These are phyloP conservation scores for Rhynchotus rufescens DNA, from an alignment of 2,797 vertebrate species.

Conservation along the genomic window DNA sequence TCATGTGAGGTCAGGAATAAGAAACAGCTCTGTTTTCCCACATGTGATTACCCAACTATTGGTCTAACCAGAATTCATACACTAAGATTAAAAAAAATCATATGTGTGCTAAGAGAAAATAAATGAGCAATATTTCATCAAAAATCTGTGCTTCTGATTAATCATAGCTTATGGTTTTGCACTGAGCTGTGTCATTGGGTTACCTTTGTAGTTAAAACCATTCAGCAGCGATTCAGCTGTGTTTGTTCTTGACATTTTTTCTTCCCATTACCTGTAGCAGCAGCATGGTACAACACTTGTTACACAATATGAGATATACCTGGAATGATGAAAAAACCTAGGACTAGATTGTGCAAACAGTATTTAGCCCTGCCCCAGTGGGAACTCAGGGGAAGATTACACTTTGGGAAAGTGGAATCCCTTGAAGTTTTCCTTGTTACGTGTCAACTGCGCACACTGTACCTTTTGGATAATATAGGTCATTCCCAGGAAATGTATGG, in stretches of 20 bases:
- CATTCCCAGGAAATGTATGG: neutral
- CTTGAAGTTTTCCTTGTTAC: neutral
- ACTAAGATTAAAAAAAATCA: neutral
- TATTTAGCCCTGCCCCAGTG: neutral
- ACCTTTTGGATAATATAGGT: neutral
- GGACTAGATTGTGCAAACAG: constrained; percentile 22
- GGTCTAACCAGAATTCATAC: neutral
- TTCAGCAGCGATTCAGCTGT: neutral
- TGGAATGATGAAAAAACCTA: constrained; percentile 1
- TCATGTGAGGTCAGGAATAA: neutral
- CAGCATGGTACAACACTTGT: neutral
- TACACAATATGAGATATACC: neutral
- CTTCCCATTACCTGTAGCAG: neutral
- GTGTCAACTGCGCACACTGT: neutral
- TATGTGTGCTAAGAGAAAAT: neutral
- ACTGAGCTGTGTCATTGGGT: neutral
- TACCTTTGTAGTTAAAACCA: neutral
- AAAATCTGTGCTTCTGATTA: neutral
- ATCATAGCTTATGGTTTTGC: neutral
- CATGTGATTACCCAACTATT: neutral
- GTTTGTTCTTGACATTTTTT: neutral
- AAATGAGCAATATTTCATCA: neutral
- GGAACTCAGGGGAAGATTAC: neutral
- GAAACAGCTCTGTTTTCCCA: neutral
- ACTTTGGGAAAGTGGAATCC: neutral